These are phyloP conservation scores for Loriculus beryllinus DNA, from an alignment of 2,797 vertebrate genomes.

Conservation along the genomic window DNA sequence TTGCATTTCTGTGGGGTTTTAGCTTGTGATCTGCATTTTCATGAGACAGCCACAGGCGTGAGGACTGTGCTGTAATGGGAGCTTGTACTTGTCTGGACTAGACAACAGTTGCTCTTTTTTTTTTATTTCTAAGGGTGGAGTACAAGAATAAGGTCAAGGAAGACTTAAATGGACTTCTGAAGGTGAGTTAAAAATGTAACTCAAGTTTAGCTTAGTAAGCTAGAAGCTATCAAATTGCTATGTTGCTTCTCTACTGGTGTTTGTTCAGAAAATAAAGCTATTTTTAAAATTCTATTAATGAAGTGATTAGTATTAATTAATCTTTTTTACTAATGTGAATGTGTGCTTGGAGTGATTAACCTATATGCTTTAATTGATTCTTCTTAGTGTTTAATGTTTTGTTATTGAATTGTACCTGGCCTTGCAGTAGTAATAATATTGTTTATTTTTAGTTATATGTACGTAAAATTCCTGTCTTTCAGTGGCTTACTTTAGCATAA, in stretches of 20 bases:
- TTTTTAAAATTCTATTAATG: background rate
- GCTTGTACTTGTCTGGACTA: background rate
- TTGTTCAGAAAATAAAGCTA: background rate
- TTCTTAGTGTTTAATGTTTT: fast-evolving
- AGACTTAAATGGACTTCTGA: background rate
- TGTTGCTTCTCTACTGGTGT: background rate
- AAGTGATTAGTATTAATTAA: background rate
- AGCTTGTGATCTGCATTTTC: slow-evolving; percentile 32
- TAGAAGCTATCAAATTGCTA: background rate
- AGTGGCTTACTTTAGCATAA: background rate
- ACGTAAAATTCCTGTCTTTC: background rate
- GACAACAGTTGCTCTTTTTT: background rate
- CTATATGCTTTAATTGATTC: background rate
- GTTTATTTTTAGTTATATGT: background rate
- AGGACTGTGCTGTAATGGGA: background rate
- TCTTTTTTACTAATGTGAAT: background rate
- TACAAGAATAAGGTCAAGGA: background rate
- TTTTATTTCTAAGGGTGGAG: background rate
- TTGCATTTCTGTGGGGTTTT: slow-evolving; percentile 3
- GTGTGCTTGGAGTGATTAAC: background rate
- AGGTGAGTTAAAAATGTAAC: background rate
- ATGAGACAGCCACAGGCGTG: background rate
- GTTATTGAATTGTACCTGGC: background rate
- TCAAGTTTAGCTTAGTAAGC: background rate
- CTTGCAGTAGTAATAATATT: background rate